phyloP scores from a whole-genome alignment of 2,113 vertebrate genomes.

The Urocitellus parryii region DNA sequence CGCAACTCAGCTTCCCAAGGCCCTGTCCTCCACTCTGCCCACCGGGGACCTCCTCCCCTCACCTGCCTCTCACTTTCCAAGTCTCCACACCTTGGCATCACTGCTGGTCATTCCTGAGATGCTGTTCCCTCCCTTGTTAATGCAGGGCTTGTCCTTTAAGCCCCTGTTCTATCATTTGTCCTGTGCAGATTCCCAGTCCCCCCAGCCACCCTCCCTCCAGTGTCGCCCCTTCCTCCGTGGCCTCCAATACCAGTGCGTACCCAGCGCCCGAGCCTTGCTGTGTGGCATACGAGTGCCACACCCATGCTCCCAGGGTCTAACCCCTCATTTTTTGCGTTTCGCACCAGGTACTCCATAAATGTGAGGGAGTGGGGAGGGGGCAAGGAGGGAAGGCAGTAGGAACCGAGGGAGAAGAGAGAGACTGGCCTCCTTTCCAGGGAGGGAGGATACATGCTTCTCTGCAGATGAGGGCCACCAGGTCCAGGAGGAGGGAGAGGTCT shows the following conservation, averaged over 20 bases:
- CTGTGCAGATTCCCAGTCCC: background rate
- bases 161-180: background rate
- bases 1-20: background rate
- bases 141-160: background rate
- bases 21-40: too few species aligned
- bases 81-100: background rate
- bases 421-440: background rate
- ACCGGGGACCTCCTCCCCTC: background rate
- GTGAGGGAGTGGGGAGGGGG: fast-evolving
- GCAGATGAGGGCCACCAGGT: too few species aligned
- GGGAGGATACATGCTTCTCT: background rate
- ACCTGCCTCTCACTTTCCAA: fast-evolving
- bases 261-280: background rate
- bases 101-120: fast-evolving
- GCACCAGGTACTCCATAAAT: background rate
- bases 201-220: too few species aligned
- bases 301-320: background rate
- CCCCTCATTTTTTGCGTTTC: fast-evolving
- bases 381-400: too few species aligned
- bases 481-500: background rate
- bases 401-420: background rate
- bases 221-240: fast-evolving
- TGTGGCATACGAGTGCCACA: too few species aligned
- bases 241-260: background rate
- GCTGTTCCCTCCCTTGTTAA: background rate